Percentiles rank a stretch among this genome's conserved stretches.
Conservation (phyloP, 2,888 invertebrate genomes). For the Ectropis crepuscularia region DNA sequence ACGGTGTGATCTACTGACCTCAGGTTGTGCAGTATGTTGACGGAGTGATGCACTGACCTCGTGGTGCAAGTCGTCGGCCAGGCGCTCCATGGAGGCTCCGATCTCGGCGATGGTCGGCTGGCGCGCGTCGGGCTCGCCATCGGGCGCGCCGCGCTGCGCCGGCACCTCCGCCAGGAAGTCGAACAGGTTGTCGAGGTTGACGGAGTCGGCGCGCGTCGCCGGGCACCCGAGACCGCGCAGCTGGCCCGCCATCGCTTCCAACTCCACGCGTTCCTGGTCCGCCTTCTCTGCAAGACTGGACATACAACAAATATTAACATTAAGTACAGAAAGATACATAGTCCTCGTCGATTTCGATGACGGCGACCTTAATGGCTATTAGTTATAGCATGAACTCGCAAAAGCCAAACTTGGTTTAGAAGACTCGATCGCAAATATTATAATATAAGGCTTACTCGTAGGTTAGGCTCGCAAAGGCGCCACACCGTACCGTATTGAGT, state of each 20-base stretch:
- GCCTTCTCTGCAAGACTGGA: constrained; percentile 87
- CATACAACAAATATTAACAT: background rate
- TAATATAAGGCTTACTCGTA: too few species aligned
- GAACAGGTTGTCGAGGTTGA: constrained; percentile 95
- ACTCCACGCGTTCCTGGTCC: constrained; percentile 84
- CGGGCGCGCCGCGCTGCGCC: constrained; percentile 75
- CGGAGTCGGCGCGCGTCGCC: constrained; percentile 87
- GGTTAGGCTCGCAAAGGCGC: too few species aligned
- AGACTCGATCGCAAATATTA: too few species aligned
- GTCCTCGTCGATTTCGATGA: too few species aligned
- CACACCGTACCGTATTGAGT: too few species aligned
- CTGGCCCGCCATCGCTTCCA: constrained; percentile 78
- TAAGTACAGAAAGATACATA: too few species aligned
- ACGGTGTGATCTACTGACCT: too few species aligned
- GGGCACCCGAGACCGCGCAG: constrained; percentile 69
- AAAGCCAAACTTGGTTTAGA: too few species aligned
- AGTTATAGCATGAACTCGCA: too few species aligned
- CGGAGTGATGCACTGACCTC: constrained; percentile 85
- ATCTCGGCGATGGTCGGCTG: constrained; percentile 92
- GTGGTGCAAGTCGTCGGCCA: constrained; percentile 92
- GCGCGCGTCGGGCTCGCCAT: constrained; percentile 81
- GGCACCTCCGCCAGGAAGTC: constrained; percentile 94
- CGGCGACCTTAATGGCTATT: too few species aligned
- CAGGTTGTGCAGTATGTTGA: background rate
- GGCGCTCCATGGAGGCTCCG: constrained; percentile 92